Base-by-base conservation (phyloP, 2,797 vertebrate species). In the Mergus octosetaceus region DNA sequence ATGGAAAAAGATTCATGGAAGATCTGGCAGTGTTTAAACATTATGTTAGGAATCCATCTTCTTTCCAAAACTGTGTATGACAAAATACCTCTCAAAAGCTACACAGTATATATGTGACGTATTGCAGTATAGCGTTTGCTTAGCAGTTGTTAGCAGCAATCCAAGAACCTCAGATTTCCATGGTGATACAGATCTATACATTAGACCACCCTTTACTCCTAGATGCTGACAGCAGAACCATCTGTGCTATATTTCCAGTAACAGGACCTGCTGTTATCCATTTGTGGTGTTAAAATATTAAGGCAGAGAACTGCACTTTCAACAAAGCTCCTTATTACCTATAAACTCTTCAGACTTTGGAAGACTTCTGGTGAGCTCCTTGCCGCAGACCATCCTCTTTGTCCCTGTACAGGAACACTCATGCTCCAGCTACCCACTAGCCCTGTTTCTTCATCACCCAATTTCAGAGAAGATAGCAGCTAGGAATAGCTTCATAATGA, bases 371-470 rank as follows among this genome's bases (percentile, higher is more conserved):
- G 24, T 5, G 60, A 74, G 6, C 20, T 77, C 13, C 6, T 73
- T 25, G 19, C 14, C 39, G 16, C 25, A 8, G 17, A 64, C 12
- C 0, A 0, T 9, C 54, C 13, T 62, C 32, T 82, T 91, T 70
- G 36, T 61, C 7, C 8, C 16, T 2, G 0, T 19, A 11, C 6
- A 13, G 10, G 13, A 39, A 32, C 5, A 41, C 6, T 69, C 24
- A 17, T 39, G 19, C 9, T 73, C 15, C 24, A 49, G 39, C 12
- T 64, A 56, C 24, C 8, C 22, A 8, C 13, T 30, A 60, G 28
- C 41, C 22, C 8, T 11, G 3, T 75, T 66, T 83, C 8, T 61
- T 24, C 32, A 38, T 51, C 16, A 73, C 28, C 5, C 34, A 69
- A 11, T 9, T 58, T 38, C 39, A 60, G 38, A 2, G n/a, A 72